A percentile compares a stretch with the other conserved stretches of the same genome.
These are phyloP conservation scores for Halictus quadricinctus DNA, from an alignment of 2,888 invertebrate genomes.

Conservation along the genomic window DNA sequence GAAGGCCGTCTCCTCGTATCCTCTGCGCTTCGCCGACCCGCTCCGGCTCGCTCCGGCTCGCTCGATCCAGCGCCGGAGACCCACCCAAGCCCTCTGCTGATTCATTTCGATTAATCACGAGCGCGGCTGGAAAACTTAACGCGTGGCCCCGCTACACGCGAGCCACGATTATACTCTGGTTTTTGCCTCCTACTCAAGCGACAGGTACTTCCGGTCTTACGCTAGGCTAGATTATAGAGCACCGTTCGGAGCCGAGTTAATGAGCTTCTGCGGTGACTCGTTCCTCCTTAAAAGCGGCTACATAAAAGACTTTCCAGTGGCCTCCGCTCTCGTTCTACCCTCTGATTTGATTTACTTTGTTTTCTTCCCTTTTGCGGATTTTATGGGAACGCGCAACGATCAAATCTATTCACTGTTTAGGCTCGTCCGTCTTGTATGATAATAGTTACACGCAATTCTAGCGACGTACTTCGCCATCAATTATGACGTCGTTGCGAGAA, in stretches of 20 bases:
- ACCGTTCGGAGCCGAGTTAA: not conserved
- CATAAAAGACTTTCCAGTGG: not conserved
- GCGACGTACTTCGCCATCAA: no score
- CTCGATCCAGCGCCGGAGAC: not conserved
- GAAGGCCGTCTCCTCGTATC: conserved; percentile 54
- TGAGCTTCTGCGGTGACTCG: not conserved
- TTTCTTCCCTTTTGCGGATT: not conserved
- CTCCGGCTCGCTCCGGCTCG: not conserved
- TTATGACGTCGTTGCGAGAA: no score
- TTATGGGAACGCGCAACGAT: not conserved
- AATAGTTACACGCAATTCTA: no score
- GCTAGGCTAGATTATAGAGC: not conserved
- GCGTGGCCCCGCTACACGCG: conserved; percentile 20
- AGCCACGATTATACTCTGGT: not conserved
- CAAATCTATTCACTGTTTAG: not conserved
- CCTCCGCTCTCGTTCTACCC: not conserved
- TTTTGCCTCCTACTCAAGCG: not conserved
- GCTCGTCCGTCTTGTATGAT: not conserved
- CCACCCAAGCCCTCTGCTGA: conserved; percentile 60
- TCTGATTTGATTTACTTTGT: not conserved
- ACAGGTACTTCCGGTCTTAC: conserved; percentile 19
- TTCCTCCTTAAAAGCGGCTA: not conserved
- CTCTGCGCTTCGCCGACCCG: conserved; percentile 10
- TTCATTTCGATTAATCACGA: conserved; percentile 73
- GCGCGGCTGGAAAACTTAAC: conserved; percentile 49